These are phyloP conservation scores for Carollia perspicillata DNA, from an alignment of 2,113 vertebrate species.

Conservation along the genomic window DNA sequence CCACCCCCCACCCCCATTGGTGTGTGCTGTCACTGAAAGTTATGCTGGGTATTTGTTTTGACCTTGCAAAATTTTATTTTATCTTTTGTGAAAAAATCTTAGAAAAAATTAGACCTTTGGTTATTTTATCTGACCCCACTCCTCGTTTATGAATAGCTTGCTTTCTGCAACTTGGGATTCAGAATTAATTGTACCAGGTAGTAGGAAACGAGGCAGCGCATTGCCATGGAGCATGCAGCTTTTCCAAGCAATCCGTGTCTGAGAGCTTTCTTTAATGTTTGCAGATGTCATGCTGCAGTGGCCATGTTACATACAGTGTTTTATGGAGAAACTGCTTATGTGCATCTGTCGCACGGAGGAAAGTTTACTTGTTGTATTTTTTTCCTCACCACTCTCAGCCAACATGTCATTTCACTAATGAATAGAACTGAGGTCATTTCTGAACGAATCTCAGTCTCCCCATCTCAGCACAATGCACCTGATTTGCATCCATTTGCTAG, in stretches of 20 bases:
- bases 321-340: conserved; percentile 73
- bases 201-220: neutral
- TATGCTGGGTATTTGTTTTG: conserved; percentile 71
- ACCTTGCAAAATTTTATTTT: conserved; percentile 66
- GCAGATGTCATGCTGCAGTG: conserved; percentile 73
- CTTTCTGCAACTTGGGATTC: conserved; percentile 37
- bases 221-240: neutral
- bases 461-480: conserved; percentile 81
- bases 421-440: conserved; percentile 85
- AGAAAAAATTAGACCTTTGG: neutral
- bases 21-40: conserved; percentile 61
- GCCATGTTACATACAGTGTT: conserved; percentile 75
- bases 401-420: conserved; percentile 85
- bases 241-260: conserved; percentile 67
- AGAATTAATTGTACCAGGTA: neutral
- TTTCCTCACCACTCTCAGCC: conserved; percentile 80
- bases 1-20: conserved; percentile 71
- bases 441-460: conserved; percentile 82
- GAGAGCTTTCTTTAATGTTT: conserved; percentile 74
- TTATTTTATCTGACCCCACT: neutral
- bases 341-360: conserved; percentile 78
- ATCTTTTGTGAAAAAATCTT: conserved; percentile 46
- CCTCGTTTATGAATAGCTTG: neutral
- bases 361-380: conserved; percentile 82
- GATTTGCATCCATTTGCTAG: conserved; percentile 85